Percentiles rank a stretch among this genome's conserved stretches.
These are phyloP conservation scores for Oscheius sp. DNA, from an alignment of 2,888 invertebrate species.

Conservation along the genomic window DNA sequence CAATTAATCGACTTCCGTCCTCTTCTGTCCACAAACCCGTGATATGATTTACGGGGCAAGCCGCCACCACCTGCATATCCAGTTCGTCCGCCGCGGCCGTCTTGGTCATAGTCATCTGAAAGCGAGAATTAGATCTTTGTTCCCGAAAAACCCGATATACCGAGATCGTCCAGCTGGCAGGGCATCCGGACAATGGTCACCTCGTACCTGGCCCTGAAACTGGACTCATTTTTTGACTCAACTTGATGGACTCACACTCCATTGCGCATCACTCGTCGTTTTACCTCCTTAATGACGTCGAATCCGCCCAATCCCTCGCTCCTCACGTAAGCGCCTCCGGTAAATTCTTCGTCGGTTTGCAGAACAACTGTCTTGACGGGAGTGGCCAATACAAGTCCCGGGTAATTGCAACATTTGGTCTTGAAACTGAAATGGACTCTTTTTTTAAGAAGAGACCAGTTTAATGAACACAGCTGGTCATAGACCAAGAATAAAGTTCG, in stretches of 20 bases:
- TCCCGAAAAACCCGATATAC: not conserved
- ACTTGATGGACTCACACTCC: slow-evolving; percentile 31
- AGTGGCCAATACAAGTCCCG: slow-evolving; percentile 53
- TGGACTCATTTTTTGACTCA: not conserved
- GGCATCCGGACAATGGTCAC: slow-evolving; percentile 61
- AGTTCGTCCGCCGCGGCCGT: not conserved
- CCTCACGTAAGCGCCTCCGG: slow-evolving; percentile 55
- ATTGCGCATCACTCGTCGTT: slow-evolving; percentile 65
- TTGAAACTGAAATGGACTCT: slow-evolving; percentile 48
- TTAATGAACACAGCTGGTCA: too few species aligned
- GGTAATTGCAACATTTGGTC: slow-evolving; percentile 66
- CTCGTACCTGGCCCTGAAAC: slow-evolving; percentile 63
- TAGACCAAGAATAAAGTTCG: not conserved
- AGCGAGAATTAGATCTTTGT: not conserved
- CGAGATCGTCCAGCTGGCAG: slow-evolving; percentile 37
- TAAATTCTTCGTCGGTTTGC: slow-evolving; percentile 59
- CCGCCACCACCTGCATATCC: slow-evolving; percentile 9
- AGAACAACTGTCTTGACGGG: slow-evolving; percentile 61
- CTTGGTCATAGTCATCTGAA: slow-evolving; percentile 21
- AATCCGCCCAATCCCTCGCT: slow-evolving; percentile 55
- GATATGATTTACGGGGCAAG: slow-evolving; percentile 4
- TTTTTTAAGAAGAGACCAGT: too few species aligned
- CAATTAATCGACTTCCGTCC: not conserved
- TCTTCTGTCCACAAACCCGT: not conserved
- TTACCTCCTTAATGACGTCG: slow-evolving; percentile 69